Evolutionary conservation across 2,888 invertebrate species (phyloP), one percentile per base, ranked within the genome.

Genomic region (Linyphia triangularis): DNA sequence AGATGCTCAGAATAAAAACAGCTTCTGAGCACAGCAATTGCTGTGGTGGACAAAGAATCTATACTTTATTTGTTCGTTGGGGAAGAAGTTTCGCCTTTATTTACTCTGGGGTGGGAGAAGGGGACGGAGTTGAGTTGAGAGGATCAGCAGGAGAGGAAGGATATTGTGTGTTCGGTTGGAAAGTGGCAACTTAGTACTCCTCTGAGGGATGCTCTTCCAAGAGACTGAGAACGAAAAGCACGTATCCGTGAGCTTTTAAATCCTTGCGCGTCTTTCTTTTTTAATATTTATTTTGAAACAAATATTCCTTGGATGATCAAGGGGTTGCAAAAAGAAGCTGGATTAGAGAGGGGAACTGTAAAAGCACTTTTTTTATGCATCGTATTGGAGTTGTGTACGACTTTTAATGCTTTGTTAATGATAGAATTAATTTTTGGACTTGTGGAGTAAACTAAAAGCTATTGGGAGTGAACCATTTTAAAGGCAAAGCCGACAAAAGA

Each of bases 91-190:
- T 73, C 73, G 72, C 72, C 86, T 81, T 86, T 86, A 86, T 86
- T 86, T 86, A 79, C 73, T 82, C 75, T 63, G 9, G 7, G 51
- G 28, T 28, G 33, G 24, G 73, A 22, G 7, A 57, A 19, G 28
- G 59, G 72, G 43, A 59, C 16, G 33, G 43, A 57, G 65, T 24
- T 33, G 61, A 30, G 30, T 73, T 26, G 63, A 63, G 63, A 26
- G 77, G 77, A 79, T 79, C 65, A 79, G 65, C 67, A 67, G 24
- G 67, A 67, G 26, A 59, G 65, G 63, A 37, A 61, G 78, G 77
- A 81, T 81, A 81, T 86, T 86, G 86, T 86, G 86, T 86, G 73
- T 86, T 86, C 75, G 81, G 67, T 75, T 65, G 85, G 72, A 79
- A 85, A 85, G 85, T 81, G 86, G 86, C 73, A 86, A 86, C 81